Evolutionary conservation across 1,140 invertebrate species (phyloP), one percentile per base, ranked within the genome.

Genomic region (Augochlora pura): DNA sequence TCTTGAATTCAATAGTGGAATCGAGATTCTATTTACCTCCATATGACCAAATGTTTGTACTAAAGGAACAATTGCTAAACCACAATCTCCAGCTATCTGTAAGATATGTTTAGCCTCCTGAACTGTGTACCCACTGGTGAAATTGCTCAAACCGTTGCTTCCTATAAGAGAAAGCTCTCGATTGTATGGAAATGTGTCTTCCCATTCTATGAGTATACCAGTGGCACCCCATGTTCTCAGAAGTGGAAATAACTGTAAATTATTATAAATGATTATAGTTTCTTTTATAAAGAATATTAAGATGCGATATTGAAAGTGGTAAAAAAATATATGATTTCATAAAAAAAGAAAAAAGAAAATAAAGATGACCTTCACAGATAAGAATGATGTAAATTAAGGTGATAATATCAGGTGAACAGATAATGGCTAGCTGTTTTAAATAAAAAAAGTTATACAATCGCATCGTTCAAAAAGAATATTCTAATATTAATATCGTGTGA

Each of bases 11-110:
- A 27, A 5, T 9, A 64, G 5, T 70, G 18, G 12, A 14, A 23
- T 5, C 32, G 1, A n/a, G 42, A 38, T 82, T 32, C 57, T 59
- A 63, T 67, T 80, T 84, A 94, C 94, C 90, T 99, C 97, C 90
- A 98, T 91, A 91, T 99, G 98, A 4, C 98, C 98, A 93, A 99
- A 99, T 8, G 98, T 99, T 93, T 99, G 99, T 12, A 99, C 94
- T 6, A 99, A 93, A 25, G 99, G 99, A 86, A 99, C 97, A 4
- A 99, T 95, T 80, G 96, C 95, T 2, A 99, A 92, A 2, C 94
- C 92, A 59, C 90, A 94, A 82, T 95, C 93, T 77, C 94, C 93
- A 14, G 96, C 96, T 63, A 95, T 88, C 62, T 94, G 90, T 25
- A 95, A 84, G 27, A 97, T 94, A 77, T 93, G 92, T 18, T 89